Conservation (phyloP, 2,888 invertebrate species). For the Tetragonula carbonaria region DNA sequence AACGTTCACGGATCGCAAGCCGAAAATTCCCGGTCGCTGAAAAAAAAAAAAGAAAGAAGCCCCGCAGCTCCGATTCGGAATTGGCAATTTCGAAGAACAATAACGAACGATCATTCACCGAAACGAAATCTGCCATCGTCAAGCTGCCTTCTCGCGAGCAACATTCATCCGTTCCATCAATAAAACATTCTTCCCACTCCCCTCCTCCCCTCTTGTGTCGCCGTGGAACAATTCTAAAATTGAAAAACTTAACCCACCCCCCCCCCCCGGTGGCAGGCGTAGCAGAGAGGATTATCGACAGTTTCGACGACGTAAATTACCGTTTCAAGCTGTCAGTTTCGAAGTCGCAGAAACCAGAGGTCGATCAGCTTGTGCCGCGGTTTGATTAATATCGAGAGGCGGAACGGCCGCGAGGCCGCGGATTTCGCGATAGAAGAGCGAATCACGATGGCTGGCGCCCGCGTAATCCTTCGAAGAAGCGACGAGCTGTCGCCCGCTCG, state of each 20-base stretch:
- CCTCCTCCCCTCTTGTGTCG: too few species aligned
- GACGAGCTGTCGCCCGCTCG: constrained; percentile 57
- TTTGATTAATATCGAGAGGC: constrained; percentile 32
- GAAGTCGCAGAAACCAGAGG: not conserved
- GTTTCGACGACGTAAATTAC: constrained; percentile 14
- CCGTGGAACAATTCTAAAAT: constrained; percentile 8
- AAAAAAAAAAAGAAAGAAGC: too few species aligned
- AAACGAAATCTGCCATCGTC: not conserved
- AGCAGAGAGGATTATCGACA: not conserved
- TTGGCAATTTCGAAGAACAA: not conserved
- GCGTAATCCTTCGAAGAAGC: constrained; percentile 32
- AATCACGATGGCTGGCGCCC: constrained; percentile 3
- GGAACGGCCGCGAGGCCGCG: not conserved
- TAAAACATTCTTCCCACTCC: not conserved
- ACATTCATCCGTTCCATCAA: not conserved
- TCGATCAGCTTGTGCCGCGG: not conserved
- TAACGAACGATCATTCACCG: not conserved
- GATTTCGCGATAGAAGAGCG: constrained; percentile 32
- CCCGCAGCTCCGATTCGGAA: not conserved
- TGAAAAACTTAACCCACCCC: constrained; percentile 13
- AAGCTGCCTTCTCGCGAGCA: not conserved
- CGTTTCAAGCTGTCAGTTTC: not conserved
- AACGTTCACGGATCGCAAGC: too few species aligned
- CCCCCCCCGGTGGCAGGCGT: not conserved
- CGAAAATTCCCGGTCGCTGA: too few species aligned